Evolutionary conservation across 2,888 invertebrate species (phyloP).

Genomic region (Epinotia brunnichana): DNA sequence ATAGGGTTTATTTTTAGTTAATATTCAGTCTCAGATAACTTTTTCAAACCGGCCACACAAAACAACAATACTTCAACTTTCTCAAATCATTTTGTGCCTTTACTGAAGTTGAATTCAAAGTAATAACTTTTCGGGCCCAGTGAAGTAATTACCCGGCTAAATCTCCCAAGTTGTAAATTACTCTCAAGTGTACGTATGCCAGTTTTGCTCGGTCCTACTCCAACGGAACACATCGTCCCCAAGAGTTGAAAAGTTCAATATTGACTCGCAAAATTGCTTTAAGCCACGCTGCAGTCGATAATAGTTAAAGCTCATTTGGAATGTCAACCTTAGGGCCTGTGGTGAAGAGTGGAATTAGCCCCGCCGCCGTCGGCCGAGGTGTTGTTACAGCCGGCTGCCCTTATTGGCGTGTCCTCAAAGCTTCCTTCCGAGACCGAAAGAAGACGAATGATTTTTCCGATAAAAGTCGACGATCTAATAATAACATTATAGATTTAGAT

Average conservation of each 20-base stretch:
- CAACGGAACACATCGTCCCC: slow-evolving; percentile 71
- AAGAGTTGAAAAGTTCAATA: slow-evolving; percentile 78
- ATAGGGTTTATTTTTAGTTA: slow-evolving; percentile 3
- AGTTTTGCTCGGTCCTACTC: slow-evolving; percentile 55
- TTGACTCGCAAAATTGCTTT: slow-evolving; percentile 81
- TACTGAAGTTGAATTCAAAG: slow-evolving; percentile 38
- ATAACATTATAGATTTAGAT: slow-evolving; percentile 53
- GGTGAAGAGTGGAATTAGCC: slow-evolving; percentile 67
- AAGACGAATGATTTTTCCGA: slow-evolving; percentile 61
- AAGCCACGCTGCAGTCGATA: slow-evolving; percentile 74
- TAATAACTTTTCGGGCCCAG: slow-evolving; percentile 36
- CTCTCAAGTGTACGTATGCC: slow-evolving; percentile 33
- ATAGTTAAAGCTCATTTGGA: slow-evolving; percentile 67
- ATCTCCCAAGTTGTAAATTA: slow-evolving; percentile 41
- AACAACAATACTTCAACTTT: slow-evolving; percentile 26
- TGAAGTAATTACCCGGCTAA: slow-evolving; percentile 38
- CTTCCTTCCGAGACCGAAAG: slow-evolving; percentile 68
- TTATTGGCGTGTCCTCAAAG: slow-evolving; percentile 80
- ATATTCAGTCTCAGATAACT: not conserved
- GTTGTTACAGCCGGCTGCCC: slow-evolving; percentile 72
- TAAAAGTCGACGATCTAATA: slow-evolving; percentile 59
- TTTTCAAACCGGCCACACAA: slow-evolving; percentile 27
- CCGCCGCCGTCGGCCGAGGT: slow-evolving; percentile 64
- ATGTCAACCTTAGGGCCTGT: slow-evolving; percentile 70
- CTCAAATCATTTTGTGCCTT: slow-evolving; percentile 28